A percentile compares a stretch with the other conserved stretches of the same genome.
Conservation (phyloP, 2,888 invertebrate species). For the Sepiola atlantica region DNA sequence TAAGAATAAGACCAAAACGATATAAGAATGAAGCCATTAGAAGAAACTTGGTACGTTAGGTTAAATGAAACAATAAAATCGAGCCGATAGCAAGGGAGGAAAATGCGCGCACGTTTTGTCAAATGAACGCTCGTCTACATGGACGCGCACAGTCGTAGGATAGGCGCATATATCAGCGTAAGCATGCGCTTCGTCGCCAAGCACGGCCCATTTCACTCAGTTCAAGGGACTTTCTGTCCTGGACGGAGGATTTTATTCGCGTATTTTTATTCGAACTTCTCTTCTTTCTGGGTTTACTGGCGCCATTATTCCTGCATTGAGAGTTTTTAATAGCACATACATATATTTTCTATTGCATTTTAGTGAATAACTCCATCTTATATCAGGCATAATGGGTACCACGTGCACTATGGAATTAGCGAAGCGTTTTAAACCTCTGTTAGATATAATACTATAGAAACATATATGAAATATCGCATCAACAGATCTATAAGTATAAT, state of each 20-base stretch:
- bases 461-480: too few relatives aligned
- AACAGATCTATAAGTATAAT: too few relatives aligned
- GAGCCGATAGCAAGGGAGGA: background rate
- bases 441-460: too few relatives aligned
- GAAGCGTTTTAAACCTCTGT: too few relatives aligned
- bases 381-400: background rate
- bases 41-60: background rate
- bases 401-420: too few relatives aligned
- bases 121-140: background rate
- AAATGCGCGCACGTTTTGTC: background rate
- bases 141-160: background rate
- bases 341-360: background rate
- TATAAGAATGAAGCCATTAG: too few relatives aligned
- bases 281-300: background rate
- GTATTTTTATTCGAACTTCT: background rate
- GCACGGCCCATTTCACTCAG: background rate
- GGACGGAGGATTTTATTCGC: background rate
- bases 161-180: background rate
- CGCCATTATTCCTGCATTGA: background rate
- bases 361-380: background rate
- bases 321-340: background rate
- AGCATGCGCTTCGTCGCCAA: background rate
- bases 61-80: background rate
- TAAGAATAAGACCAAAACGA: too few relatives aligned
- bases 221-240: background rate